A percentile compares a stretch with the other conserved stretches of the same genome.
phyloP scores from a whole-genome alignment of 2,797 vertebrate species.

The Heterohyrax brucei region DNA sequence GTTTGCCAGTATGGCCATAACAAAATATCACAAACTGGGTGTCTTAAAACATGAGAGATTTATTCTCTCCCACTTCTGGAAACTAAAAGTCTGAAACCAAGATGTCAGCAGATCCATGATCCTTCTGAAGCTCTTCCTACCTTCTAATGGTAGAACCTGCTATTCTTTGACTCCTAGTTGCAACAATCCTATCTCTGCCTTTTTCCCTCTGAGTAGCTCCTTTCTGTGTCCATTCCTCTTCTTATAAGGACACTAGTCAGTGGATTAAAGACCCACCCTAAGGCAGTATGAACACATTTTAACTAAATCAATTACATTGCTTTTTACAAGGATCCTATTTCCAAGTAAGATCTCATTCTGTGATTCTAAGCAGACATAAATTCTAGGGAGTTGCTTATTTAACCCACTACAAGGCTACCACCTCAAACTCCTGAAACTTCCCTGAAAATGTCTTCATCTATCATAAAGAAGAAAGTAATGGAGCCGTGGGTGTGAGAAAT shows the following conservation, averaged over 20 bases:
- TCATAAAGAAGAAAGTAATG: conserved; percentile 14
- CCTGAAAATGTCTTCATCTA: neutral
- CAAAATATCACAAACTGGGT: neutral
- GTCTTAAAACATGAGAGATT: too few species aligned
- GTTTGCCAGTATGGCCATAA: neutral
- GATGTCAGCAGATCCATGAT: neutral
- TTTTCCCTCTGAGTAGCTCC: neutral
- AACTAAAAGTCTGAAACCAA: neutral
- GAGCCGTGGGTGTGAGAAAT: neutral
- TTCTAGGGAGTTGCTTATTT: neutral
- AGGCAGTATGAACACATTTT: neutral
- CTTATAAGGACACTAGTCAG: neutral
- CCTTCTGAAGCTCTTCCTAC: neutral
- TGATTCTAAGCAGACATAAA: neutral
- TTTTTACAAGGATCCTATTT: neutral
- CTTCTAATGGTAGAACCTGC: neutral
- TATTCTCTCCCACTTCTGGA: neutral
- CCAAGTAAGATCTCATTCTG: neutral
- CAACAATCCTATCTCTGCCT: neutral
- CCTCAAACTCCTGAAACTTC: neutral
- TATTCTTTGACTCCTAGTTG: neutral
- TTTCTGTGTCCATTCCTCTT: neutral
- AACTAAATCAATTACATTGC: neutral
- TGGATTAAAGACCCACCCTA: neutral
- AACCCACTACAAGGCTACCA: neutral